Evolutionary conservation across 2,797 vertebrate genomes (phyloP).

Genomic region (Darevskia nairensis): DNA sequence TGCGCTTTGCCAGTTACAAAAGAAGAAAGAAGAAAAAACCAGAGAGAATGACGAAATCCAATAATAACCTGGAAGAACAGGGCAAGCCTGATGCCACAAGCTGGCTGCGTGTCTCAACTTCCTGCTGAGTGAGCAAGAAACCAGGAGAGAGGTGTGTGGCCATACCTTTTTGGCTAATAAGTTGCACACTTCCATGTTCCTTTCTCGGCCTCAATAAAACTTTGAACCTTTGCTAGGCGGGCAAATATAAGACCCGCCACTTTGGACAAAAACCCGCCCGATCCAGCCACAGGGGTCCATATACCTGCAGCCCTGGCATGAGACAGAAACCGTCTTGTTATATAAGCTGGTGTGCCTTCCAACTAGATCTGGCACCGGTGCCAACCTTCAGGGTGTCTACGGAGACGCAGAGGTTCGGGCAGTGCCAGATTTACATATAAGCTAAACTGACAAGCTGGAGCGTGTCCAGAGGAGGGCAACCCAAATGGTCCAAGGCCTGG

Average conservation of each 20-base stretch:
- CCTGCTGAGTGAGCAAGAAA: background rate
- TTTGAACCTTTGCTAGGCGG: background rate
- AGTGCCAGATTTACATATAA: no score
- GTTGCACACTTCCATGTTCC: background rate
- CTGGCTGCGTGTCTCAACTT: background rate
- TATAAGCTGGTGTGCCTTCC: no score
- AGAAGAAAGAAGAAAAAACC: no score
- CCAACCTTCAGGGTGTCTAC: no score
- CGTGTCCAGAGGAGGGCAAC: no score
- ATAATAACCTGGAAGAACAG: background rate
- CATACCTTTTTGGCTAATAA: background rate
- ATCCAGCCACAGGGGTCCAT: background rate
- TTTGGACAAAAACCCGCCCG: background rate
- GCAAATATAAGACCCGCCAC: no score
- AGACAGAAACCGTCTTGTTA: no score
- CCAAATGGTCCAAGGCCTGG: no score
- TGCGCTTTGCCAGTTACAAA: background rate
- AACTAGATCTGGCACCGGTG: no score
- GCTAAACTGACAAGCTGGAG: no score
- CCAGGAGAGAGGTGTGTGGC: background rate
- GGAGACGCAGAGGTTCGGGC: no score
- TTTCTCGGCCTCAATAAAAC: background rate
- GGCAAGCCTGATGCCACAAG: background rate
- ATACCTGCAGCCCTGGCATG: no score
- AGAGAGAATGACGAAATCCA: background rate